Evolutionary conservation across 2,797 vertebrate species (phyloP).

Genomic region (Prionace glauca): DNA sequence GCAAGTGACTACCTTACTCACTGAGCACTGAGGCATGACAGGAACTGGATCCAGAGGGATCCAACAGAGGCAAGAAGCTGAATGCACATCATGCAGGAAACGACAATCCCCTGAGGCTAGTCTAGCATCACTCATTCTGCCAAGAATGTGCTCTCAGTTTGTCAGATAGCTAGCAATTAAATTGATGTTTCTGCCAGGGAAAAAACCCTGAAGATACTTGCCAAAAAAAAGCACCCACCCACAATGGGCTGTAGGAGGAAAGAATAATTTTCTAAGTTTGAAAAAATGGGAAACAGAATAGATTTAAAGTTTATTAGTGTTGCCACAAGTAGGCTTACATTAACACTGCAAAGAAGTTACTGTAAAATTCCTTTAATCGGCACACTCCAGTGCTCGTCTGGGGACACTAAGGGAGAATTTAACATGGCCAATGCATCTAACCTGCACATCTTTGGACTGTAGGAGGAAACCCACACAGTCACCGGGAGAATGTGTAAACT

Average conservation of each 20-base stretch:
- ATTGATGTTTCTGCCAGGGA: background rate
- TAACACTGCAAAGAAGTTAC: no score
- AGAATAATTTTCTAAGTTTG: background rate
- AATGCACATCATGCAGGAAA: background rate
- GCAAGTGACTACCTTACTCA: background rate
- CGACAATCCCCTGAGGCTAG: background rate
- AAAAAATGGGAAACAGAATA: background rate
- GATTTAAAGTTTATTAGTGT: no score
- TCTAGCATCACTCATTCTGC: background rate
- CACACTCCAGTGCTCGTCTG: no score
- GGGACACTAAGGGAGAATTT: no score
- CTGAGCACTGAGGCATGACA: background rate
- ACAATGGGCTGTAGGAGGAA: background rate
- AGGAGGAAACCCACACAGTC: no score
- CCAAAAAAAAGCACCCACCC: background rate
- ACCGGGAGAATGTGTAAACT: no score
- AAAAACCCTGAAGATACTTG: background rate
- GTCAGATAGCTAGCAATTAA: background rate
- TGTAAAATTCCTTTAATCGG: no score
- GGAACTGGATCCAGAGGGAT: background rate
- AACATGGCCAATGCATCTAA: no score
- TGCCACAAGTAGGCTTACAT: no score
- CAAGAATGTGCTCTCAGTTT: background rate
- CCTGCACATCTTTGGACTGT: no score
- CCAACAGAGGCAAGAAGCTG: background rate